Conservation (phyloP, 2,888 invertebrate genomes). For the Andrena hattorfiana region DNA sequence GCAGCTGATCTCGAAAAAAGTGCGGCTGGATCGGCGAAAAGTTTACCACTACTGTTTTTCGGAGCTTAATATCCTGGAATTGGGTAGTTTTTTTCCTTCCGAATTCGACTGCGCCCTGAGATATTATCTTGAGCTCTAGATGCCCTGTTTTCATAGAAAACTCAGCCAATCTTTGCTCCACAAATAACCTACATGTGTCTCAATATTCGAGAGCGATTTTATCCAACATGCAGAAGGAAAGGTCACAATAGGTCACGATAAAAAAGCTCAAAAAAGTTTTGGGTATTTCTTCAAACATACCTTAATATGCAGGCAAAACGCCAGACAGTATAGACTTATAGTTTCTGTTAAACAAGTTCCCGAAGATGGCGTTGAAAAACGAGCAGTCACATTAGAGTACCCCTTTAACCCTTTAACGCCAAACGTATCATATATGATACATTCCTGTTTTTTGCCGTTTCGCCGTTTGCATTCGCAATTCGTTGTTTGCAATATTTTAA, state of each 20-base stretch:
- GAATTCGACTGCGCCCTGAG: conserved; percentile 7
- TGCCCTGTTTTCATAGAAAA: conserved; percentile 41
- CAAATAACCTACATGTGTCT: conserved; percentile 13
- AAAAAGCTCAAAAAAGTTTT: too few species aligned
- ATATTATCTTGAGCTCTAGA: conserved; percentile 35
- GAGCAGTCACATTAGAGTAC: too few species aligned
- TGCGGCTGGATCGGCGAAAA: not conserved
- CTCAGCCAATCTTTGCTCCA: conserved; percentile 14
- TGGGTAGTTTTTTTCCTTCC: conserved; percentile 6
- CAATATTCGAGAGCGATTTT: conserved; percentile 12
- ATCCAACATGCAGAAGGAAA: conserved; percentile 4
- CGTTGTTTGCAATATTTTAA: too few species aligned
- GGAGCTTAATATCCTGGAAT: conserved; percentile 10
- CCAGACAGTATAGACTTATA: too few species aligned
- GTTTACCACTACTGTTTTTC: conserved; percentile 25
- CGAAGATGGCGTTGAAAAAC: too few species aligned
- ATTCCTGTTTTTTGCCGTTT: too few species aligned
- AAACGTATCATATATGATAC: too few species aligned
- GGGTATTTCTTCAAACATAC: too few species aligned
- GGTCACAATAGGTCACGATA: not conserved
- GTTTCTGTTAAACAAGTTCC: too few species aligned
- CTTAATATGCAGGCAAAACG: too few species aligned
- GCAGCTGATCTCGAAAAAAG: not conserved
- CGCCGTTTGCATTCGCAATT: too few species aligned
- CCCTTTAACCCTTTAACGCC: too few species aligned